Evolutionary conservation across 2,888 invertebrate genomes (phyloP), one percentile per base, ranked within the genome.

Genomic region (Dasysyrphus tricinctus): DNA sequence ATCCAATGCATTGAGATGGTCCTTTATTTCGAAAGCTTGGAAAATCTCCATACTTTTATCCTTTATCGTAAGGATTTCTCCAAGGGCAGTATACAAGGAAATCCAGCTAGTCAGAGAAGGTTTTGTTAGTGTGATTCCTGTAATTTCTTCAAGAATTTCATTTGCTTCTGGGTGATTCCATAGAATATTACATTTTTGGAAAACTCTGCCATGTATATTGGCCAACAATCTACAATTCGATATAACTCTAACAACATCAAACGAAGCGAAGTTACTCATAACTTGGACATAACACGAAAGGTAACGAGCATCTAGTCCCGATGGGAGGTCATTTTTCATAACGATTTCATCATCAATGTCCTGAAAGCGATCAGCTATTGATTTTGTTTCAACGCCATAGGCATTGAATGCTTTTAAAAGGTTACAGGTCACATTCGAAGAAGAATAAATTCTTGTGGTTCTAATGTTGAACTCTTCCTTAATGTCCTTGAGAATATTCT

Each of bases 111-210:
- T 54, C 0, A n/a, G 3, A 4, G 16, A 12, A 4, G 80, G 80
- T n/a, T 29, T 69, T 11, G 63, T 39, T 7, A 76, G 32, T n/a
- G 37, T 69, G 3, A 56, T n/a, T 0, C 63, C 70, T 5, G 47
- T 54, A 4, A 80, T 47, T 19, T 69, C 75, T 37, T 49, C 11
- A n/a, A 70, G 19, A 61, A 61, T 6, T 2, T 69, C 32, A 2
- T n/a, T 42, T 2, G 39, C 54, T 8, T 63, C 44, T 14, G 75
- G 54, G 39, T 80, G 75, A 54, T 12, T 75, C 80, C 80, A 80
- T 14, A 80, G 61, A 6, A 69, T 32, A 9, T 74, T 80, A 16
- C 74, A 75, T 42, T 80, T 80, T 8, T 54, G 39, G 16, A 80
- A 74, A 29, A 74, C 51, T 12, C 69, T 54, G 3, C 34, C 39